A percentile compares a stretch with the other conserved stretches of the same genome.
Evolutionary conservation across 1,140 invertebrate genomes (phyloP).

Genomic region (Listronotus oregonensis): DNA sequence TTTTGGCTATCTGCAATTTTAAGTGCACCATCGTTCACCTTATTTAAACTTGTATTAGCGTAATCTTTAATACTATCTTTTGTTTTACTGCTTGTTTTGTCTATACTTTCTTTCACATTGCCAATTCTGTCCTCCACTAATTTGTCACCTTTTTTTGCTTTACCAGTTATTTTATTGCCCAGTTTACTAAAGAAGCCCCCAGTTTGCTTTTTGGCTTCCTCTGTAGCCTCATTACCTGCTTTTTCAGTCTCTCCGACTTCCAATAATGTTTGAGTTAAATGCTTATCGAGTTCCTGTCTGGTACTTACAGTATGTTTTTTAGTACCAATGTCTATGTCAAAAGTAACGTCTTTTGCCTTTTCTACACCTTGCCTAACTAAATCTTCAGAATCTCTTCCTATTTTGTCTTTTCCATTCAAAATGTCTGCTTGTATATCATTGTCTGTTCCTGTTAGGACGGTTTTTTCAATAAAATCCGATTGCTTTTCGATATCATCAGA

Average conservation of each 20-base stretch:
- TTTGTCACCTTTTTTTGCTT: constrained; percentile 24
- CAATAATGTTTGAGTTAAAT: too few relatives aligned
- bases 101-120: background rate
- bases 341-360: constrained; percentile 1
- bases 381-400: background rate
- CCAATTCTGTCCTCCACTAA: too few relatives aligned
- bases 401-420: background rate
- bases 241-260: background rate
- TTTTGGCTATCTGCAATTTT: background rate
- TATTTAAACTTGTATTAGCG: background rate
- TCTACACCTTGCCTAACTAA: constrained; percentile 1
- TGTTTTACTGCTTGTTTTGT: background rate
- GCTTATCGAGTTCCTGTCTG: background rate
- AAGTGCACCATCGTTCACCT: background rate
- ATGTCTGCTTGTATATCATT: too few relatives aligned
- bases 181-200: constrained; percentile 30
- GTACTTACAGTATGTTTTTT: background rate
- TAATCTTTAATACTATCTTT: background rate
- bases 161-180: constrained; percentile 21
- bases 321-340: background rate
- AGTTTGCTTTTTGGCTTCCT: constrained; percentile 22
- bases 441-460: too few relatives aligned
- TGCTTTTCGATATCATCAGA: too few relatives aligned
- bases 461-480: too few relatives aligned
- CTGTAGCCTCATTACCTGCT: constrained; percentile 7